phyloP scores from a whole-genome alignment of 2,113 vertebrate species.

The Nannospalax galili region DNA sequence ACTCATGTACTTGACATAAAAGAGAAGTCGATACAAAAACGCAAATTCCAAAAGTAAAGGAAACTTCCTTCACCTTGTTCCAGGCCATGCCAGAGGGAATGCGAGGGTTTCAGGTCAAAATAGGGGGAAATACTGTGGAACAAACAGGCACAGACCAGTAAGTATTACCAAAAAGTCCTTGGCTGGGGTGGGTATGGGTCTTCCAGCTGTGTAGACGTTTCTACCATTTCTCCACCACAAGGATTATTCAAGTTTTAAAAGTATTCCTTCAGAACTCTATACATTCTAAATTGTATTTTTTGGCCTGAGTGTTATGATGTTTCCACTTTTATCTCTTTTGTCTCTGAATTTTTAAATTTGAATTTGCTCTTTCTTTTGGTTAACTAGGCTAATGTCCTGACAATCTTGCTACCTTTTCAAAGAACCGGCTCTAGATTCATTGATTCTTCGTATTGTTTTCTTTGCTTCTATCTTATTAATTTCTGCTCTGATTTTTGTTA shows the following conservation, averaged over 20 bases:
- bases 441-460: too few relatives aligned
- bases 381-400: too few relatives aligned
- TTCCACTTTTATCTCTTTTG: too few relatives aligned
- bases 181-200: background rate
- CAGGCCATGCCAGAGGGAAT: background rate
- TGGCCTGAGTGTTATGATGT: too few relatives aligned
- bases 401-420: too few relatives aligned
- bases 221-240: background rate
- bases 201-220: background rate
- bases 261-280: too few relatives aligned
- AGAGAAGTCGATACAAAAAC: conserved; percentile 65
- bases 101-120: background rate
- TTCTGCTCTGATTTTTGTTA: too few relatives aligned
- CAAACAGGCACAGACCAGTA: background rate
- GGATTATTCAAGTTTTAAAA: background rate
- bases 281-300: too few relatives aligned
- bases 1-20: background rate
- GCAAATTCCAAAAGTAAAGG: conserved; percentile 57
- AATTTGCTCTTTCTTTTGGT: too few relatives aligned
- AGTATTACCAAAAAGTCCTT: background rate
- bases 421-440: too few relatives aligned
- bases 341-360: too few relatives aligned
- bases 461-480: too few relatives aligned
- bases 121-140: background rate
- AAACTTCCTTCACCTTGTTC: background rate